Evolutionary conservation across 2,797 vertebrate species (phyloP), one percentile per base, ranked within the genome.

Genomic region (Naso thynnoides): DNA sequence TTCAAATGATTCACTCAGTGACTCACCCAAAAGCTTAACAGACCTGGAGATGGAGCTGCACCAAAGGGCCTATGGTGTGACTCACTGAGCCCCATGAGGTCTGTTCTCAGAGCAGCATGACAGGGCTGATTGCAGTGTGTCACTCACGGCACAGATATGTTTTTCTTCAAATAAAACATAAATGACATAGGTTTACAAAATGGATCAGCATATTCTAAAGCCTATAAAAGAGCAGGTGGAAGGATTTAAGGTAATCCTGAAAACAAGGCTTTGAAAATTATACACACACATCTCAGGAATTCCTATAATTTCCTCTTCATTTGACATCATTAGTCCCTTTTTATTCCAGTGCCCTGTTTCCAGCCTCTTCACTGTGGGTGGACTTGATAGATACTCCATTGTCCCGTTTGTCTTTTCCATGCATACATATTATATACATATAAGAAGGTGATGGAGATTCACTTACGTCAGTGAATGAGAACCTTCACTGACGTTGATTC

Each of bases 11-110:
- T 72, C 67, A 70, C 44, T 49, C 44, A 24, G 70, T 84, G 85
- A 88, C 73, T 90, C 83, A 88, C 29, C 24, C 10, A 29, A 24
- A 45, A 74, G 41, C 76, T 61, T 71, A 67, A 72, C 13, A 47
- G 76, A 76, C 70, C 73, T 27, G 10, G 59, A 76, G 60, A 65
- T 66, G 68, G 71, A 82, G 77, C 81, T 81, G 73, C 77, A 81
- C 76, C 63, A 61, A 42, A 57, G 54, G 53, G 44, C 67, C 76
- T 23, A 54, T 48, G 19, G 18, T 33, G 64, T 81, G 82, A 85
- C 65, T 86, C 82, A 53, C 24, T 55, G 31, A 26, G 27, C 23
- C 48, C 72, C 62, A 27, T 13, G 13, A 6, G 33, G 66, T 78
- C 42, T 56, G 2, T 64, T 63, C 24, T 73, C 26, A 57, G 50